These are phyloP conservation scores for Spheniscus humboldti DNA, from an alignment of 2,797 vertebrate genomes.

Conservation along the genomic window DNA sequence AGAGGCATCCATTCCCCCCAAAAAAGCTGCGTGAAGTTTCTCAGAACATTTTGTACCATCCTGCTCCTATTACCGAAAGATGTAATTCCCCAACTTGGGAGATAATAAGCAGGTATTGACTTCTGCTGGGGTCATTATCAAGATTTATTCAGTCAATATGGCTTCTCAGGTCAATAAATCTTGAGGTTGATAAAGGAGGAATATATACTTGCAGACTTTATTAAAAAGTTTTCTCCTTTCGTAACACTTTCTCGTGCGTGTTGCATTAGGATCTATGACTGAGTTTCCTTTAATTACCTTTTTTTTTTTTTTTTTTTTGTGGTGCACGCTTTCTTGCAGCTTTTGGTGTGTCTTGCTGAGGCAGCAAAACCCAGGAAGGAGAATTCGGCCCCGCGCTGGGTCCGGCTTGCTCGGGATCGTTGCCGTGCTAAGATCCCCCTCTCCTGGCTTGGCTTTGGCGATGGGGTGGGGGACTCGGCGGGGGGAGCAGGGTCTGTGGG, in stretches of 20 bases:
- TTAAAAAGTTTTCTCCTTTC: conserved; percentile 71
- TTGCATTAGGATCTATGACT: neutral
- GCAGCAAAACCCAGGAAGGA: neutral
- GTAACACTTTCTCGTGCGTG: neutral
- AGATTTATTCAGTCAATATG: conserved; percentile 80
- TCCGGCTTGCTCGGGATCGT: neutral
- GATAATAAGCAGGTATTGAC: conserved; percentile 79
- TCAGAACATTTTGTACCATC: conserved; percentile 42
- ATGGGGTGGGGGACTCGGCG: neutral
- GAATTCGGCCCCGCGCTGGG: neutral
- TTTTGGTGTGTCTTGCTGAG: neutral
- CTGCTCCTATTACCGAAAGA: conserved; percentile 62
- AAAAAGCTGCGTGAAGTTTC: neutral
- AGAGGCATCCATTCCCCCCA: neutral
- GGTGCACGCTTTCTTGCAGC: neutral
- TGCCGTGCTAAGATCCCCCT: neutral
- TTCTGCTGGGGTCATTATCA: conserved; percentile 75
- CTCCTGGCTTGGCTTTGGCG: neutral
- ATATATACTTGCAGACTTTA: conserved; percentile 75
- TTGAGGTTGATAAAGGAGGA: conserved; percentile 76
- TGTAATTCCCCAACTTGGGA: conserved; percentile 67
- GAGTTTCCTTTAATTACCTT: neutral
- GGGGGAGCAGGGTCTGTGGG: neutral
- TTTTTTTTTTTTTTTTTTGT: neutral
- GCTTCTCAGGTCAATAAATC: conserved; percentile 74